Percentiles rank a stretch among this genome's conserved stretches.
These are phyloP conservation scores for Pseudomyrmex pallidus DNA, from an alignment of 1,140 invertebrate species.

Conservation along the genomic window DNA sequence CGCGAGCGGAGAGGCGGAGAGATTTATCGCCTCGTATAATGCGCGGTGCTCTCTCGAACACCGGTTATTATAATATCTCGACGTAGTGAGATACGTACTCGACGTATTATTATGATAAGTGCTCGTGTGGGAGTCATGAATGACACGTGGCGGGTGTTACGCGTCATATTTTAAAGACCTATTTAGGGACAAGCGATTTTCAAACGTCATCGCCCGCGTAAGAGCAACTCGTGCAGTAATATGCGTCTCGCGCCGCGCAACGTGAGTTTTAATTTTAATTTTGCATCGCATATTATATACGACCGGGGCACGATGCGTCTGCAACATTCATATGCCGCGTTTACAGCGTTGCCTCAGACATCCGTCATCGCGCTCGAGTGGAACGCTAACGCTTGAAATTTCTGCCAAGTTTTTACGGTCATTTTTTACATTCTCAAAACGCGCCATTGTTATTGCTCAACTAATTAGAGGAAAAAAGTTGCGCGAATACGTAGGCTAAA, in stretches of 20 bases:
- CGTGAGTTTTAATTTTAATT: constrained; percentile 36
- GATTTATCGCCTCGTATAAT: constrained; percentile 71
- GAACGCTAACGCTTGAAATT: constrained; percentile 6
- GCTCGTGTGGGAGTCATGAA: constrained; percentile 60
- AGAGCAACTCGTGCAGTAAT: not conserved
- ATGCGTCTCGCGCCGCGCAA: not conserved
- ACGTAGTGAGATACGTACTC: constrained; percentile 50
- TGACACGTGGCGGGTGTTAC: constrained; percentile 41
- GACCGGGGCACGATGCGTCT: not conserved
- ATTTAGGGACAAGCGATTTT: constrained; percentile 41
- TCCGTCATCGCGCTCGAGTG: constrained; percentile 4
- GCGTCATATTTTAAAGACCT: constrained; percentile 37
- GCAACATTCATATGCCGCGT: constrained; percentile 1
- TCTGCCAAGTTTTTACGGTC: not conserved
- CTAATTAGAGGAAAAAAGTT: too few species aligned
- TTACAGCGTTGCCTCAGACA: not conserved
- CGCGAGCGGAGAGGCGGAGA: constrained; percentile 36
- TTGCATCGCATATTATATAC: constrained; percentile 12
- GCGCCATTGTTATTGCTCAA: not conserved
- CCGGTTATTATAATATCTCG: constrained; percentile 71
- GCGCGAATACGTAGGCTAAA: too few species aligned
- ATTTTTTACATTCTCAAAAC: not conserved
- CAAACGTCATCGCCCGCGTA: constrained; percentile 34
- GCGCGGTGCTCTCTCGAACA: constrained; percentile 53
- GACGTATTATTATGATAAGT: constrained; percentile 68